A percentile compares a stretch with the other conserved stretches of the same genome.
phyloP scores from a whole-genome alignment of 1,140 invertebrate species.

The Episyrphus balteatus region DNA sequence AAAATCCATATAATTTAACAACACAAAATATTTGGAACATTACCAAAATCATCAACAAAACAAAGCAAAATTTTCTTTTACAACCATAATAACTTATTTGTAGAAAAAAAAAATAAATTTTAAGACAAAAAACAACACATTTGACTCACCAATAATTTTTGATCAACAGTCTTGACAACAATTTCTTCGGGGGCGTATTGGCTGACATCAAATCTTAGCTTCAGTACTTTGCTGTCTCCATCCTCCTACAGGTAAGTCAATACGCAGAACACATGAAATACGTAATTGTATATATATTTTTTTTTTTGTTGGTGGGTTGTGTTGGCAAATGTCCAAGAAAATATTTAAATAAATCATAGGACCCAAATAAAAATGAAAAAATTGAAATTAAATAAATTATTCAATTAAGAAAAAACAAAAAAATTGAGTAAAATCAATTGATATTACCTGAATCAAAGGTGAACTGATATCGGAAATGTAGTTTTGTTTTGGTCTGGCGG shows the following conservation, averaged over 20 bases:
- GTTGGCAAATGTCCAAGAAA: background rate
- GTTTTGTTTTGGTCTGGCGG: slow-evolving; percentile 31
- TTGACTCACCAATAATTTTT: slow-evolving; percentile 78
- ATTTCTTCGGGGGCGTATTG: slow-evolving; percentile 92
- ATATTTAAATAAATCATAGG: background rate
- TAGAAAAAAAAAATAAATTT: background rate
- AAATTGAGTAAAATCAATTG: background rate
- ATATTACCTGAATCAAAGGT: slow-evolving; percentile 62
- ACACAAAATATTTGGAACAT: too few relatives aligned
- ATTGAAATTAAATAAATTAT: too few relatives aligned
- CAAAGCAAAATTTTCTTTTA: too few relatives aligned
- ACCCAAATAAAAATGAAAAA: too few relatives aligned
- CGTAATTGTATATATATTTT: background rate
- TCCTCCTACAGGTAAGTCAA: slow-evolving; percentile 50
- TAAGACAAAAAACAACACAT: background rate
- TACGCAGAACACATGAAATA: too few relatives aligned
- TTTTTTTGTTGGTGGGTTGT: background rate
- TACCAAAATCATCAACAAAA: too few relatives aligned
- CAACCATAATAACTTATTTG: too few relatives aligned
- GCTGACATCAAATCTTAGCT: slow-evolving; percentile 86
- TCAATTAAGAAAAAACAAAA: background rate
- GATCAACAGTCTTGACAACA: slow-evolving; percentile 91
- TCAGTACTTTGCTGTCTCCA: slow-evolving; percentile 78
- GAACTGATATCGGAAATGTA: slow-evolving; percentile 63
- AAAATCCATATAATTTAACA: too few relatives aligned